These are phyloP conservation scores for Idaea straminata DNA, from an alignment of 2,888 invertebrate species.

Conservation along the genomic window DNA sequence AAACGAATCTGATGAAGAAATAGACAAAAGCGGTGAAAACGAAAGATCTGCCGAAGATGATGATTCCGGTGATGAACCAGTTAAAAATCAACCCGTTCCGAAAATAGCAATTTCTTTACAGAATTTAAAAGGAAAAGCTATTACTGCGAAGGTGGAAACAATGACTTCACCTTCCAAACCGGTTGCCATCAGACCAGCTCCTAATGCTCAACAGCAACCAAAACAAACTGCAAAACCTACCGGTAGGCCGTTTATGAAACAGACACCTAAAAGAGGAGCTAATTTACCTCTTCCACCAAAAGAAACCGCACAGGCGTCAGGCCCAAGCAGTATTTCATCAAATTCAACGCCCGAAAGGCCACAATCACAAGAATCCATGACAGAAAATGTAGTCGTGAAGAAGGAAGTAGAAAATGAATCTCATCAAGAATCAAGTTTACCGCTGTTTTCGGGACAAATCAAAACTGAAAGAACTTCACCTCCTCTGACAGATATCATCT, in stretches of 20 bases:
- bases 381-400: constrained; percentile 61
- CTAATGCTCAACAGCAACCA: constrained; percentile 36
- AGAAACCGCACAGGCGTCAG: constrained; percentile 33
- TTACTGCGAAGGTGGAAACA: constrained; percentile 39
- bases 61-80: constrained; percentile 40
- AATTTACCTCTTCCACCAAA: constrained; percentile 43
- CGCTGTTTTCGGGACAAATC: constrained; percentile 59
- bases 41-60: constrained; percentile 39
- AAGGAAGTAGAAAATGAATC: constrained; percentile 52
- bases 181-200: constrained; percentile 29
- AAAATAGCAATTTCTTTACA: constrained; percentile 32
- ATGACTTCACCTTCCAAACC: constrained; percentile 36
- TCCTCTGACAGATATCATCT: constrained; percentile 34
- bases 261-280: constrained; percentile 65
- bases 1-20: constrained; percentile 46
- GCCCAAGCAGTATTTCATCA: constrained; percentile 22
- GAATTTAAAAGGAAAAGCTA: constrained; percentile 44
- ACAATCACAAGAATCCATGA: constrained; percentile 40
- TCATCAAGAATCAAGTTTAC: constrained; percentile 39
- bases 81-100: constrained; percentile 9
- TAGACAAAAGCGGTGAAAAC: constrained; percentile 38
- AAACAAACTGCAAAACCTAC: constrained; percentile 36
- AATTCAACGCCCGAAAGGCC: constrained; percentile 39
- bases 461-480: constrained; percentile 67
- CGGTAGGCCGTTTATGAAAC: constrained; percentile 61